Base-by-base conservation (phyloP, 1,140 invertebrate species). In the Magallana gigas region DNA sequence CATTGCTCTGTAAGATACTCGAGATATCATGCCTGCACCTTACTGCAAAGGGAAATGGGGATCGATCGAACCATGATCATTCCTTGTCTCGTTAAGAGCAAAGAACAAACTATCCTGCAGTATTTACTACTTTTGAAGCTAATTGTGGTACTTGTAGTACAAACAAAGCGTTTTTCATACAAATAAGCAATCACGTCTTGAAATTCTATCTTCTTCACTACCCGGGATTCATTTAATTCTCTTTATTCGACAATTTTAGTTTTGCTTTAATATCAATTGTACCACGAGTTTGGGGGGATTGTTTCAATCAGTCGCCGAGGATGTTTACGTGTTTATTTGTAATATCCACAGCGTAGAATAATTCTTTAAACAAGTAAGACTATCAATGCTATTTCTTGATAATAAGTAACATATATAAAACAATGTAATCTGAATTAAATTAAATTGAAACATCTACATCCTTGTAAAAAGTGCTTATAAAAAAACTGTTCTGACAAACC, bases 1-100 rank as follows among this genome's bases (percentile, higher is more conserved):
- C 68, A 76, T 12, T 36, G 68, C 68, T 76, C 68, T 76, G 23
- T 76, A 8, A 11, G 68, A 76, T 76, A 76, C 68, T 48, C 68
- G 68, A 29, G 23, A 8, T 29, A 76, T 29, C 68, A 76, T 29
- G 68, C 18, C 68, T 76, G 68, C 23, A 76, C 14, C 68, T 76
- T 29, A 76, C 12, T 76, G 29, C 68, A 36, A 12, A 29, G 64
- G 16, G 18, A 76, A 36, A 76, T 76, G 68, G 36, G 23, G 36
- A 29, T 29, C 68, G 36, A 76, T 76, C 68, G 18, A 76, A 29
- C 68, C 14, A 29, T 29, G 12, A 29, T 29, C 68, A 76, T 76
- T 12, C 11, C 68, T 76, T 29, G 68, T 76, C 68, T 76, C 68
- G 29, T 76, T 12, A 18, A 36, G 23, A 23, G 23, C 7, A 18